These are phyloP conservation scores for Eupithecia pulchellata DNA, from an alignment of 2,888 invertebrate species.

Conservation along the genomic window DNA sequence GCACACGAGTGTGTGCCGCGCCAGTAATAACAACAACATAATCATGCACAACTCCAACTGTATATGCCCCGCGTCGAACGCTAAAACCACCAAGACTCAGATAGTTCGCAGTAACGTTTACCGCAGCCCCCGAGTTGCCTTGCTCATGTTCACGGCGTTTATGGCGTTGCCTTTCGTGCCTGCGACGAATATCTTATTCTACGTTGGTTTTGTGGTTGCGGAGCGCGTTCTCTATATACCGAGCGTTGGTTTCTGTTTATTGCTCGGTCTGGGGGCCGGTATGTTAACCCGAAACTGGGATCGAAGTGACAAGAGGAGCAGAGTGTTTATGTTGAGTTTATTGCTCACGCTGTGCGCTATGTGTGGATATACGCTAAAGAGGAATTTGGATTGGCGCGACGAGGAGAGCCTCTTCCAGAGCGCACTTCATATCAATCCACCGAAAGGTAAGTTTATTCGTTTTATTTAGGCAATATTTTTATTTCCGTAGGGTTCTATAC, in stretches of 20 bases:
- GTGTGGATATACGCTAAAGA: constrained; percentile 90
- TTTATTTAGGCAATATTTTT: neutral
- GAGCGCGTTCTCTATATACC: constrained; percentile 98
- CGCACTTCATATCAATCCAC: constrained; percentile 96
- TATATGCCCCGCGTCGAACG: constrained; percentile 68
- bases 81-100: constrained; percentile 66
- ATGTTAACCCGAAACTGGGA: constrained; percentile 77
- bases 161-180: constrained; percentile 97
- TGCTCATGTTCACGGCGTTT: constrained; percentile 89
- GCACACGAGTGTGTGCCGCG: constrained; percentile 89
- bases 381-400: constrained; percentile 96
- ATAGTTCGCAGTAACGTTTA: constrained; percentile 64
- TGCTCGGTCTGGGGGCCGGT: constrained; percentile 91
- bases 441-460: constrained; percentile 92
- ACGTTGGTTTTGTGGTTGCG: constrained; percentile 99
- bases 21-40: constrained; percentile 90
- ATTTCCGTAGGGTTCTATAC: neutral
- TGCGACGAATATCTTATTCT: constrained; percentile 97
- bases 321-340: constrained; percentile 76
- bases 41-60: constrained; percentile 82
- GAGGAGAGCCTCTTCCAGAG: constrained; percentile 97
- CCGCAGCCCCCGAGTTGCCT: constrained; percentile 75
- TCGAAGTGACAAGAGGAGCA: constrained; percentile 71
- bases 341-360: constrained; percentile 88
- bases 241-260: constrained; percentile 96